Conservation (phyloP, 2,113 vertebrate species). For the Todiramphus saurophagus region DNA sequence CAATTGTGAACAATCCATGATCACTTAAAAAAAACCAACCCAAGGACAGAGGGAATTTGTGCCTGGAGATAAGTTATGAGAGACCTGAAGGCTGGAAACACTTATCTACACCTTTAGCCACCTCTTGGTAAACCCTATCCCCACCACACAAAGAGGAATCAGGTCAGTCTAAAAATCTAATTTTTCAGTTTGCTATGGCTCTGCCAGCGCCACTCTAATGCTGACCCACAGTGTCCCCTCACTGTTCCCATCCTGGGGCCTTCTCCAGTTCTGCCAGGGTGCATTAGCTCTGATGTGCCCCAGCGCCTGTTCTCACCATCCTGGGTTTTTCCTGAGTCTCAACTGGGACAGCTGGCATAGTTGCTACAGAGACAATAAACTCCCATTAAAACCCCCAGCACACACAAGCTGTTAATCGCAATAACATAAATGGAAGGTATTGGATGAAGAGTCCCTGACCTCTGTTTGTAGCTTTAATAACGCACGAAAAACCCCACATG, state of each 20-base stretch:
- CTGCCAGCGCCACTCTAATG: accelerated
- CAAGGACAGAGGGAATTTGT: not conserved
- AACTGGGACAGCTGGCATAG: not conserved
- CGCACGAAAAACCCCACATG: accelerated
- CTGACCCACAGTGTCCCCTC: not conserved
- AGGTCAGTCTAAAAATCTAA: not conserved
- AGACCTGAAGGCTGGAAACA: not conserved
- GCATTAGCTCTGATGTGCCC: not conserved
- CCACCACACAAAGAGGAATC: not conserved
- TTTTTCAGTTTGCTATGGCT: not conserved
- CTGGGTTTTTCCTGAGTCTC: not conserved
- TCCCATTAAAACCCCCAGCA: not conserved
- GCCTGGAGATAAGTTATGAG: not conserved
- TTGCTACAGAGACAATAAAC: not conserved
- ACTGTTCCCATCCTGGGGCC: not conserved
- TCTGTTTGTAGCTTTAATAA: not conserved
- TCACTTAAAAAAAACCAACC: not conserved
- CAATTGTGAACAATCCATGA: not conserved
- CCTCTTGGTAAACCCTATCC: not conserved
- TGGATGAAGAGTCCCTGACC: accelerated
- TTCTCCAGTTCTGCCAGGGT: not conserved
- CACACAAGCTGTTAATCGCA: accelerated
- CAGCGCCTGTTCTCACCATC: not conserved
- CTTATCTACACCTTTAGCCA: not conserved
- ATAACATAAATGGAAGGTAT: not conserved